phyloP scores from a whole-genome alignment of 2,797 vertebrate species.

The Myotis myotis region DNA sequence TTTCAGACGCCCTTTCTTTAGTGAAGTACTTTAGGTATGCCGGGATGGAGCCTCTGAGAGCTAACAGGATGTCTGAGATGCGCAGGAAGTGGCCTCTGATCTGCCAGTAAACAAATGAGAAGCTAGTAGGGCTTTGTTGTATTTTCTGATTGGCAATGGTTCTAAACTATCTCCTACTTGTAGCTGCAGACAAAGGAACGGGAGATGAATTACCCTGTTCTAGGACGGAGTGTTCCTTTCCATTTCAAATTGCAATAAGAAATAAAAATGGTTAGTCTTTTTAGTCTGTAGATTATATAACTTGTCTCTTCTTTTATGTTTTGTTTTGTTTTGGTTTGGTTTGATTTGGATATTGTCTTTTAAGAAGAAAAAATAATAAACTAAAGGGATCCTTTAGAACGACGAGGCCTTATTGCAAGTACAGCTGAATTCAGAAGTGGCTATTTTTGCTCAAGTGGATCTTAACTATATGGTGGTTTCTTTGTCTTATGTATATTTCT shows the following conservation, averaged over 20 bases:
- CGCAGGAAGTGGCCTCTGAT: constrained; percentile 52
- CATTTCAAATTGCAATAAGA: constrained; percentile 64
- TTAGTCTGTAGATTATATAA: constrained; percentile 73
- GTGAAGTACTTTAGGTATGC: constrained; percentile 23
- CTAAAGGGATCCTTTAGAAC: constrained; percentile 31
- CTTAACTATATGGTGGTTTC: constrained; percentile 47
- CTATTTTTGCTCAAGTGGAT: constrained; percentile 50
- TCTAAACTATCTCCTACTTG: constrained; percentile 71
- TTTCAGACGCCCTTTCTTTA: constrained; percentile 54
- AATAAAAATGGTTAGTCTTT: constrained; percentile 62
- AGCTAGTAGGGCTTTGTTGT: constrained; percentile 36
- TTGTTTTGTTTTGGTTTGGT: constrained; percentile 18
- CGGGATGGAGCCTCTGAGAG: constrained; percentile 49
- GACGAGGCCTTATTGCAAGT: constrained; percentile 66
- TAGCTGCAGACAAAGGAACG: constrained; percentile 60
- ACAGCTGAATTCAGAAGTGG: neutral
- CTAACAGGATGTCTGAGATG: constrained; percentile 58
- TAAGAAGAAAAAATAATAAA: constrained; percentile 46
- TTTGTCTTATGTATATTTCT: constrained; percentile 56
- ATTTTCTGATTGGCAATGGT: constrained; percentile 53
- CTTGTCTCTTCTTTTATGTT: constrained; percentile 45
- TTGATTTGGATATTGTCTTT: constrained; percentile 18
- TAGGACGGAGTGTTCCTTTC: constrained; percentile 66
- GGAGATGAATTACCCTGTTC: constrained; percentile 47
- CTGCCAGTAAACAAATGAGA: constrained; percentile 63